Evolutionary conservation across 2,888 invertebrate species (phyloP).

Genomic region (Antheraea assamensis): DNA sequence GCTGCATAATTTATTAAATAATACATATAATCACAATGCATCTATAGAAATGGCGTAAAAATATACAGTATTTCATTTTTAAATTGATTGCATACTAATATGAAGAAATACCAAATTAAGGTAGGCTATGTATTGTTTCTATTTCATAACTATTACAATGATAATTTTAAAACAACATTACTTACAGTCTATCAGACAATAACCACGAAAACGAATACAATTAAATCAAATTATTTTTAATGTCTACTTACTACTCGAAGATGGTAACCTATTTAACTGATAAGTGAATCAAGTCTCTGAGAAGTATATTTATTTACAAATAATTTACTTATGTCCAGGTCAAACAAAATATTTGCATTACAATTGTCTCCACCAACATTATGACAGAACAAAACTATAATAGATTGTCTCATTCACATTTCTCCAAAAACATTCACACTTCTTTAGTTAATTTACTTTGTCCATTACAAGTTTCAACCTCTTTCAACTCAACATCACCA

Average conservation of each 20-base stretch:
- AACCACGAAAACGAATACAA: background rate
- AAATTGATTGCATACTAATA: background rate
- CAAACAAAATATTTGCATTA: background rate
- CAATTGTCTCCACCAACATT: background rate
- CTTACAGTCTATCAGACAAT: background rate
- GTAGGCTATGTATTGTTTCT: too few species aligned
- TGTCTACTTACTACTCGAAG: background rate
- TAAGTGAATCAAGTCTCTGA: background rate
- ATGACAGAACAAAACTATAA: background rate
- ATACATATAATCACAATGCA: background rate
- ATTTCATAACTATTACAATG: background rate
- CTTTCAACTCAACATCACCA: conserved; percentile 26
- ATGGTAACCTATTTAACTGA: background rate
- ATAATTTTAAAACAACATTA: background rate
- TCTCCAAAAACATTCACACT: background rate
- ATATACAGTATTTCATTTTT: background rate
- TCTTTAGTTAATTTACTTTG: background rate
- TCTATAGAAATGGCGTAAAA: background rate
- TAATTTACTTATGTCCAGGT: background rate
- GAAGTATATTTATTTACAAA: background rate
- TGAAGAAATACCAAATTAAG: background rate
- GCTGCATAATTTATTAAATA: background rate
- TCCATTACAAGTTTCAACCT: conserved; percentile 9
- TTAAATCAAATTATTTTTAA: background rate
- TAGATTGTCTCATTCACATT: background rate